Base-by-base conservation (phyloP, 1,140 invertebrate genomes). In the Drosophila santomea region DNA sequence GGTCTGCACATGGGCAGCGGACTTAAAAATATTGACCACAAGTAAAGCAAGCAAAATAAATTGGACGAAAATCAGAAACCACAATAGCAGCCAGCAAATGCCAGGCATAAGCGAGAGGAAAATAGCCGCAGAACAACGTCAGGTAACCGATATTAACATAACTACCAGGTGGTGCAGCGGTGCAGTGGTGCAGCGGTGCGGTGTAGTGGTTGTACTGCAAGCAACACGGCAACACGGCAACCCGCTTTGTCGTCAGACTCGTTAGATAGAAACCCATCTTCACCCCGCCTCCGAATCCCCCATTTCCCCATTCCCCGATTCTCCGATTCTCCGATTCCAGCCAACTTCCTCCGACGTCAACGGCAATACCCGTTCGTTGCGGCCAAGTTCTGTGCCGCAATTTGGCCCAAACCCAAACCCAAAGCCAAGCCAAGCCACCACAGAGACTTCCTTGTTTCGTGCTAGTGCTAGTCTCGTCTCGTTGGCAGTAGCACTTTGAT, bases 361-460 rank as follows among this genome's bases (percentile, higher is more conserved):
- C 55, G 43, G 62, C 55, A 76, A 67, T 76, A 59, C 56, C 61
- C 73, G 73, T 75, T 77, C 74, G 74, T 76, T 76, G 83, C 77
- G 79, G 76, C 83, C 83, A 88, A 86, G 82, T 86, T 86, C 82
- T 88, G 79, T 73, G 63, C 64, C 78, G 69, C 69, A 86, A 88
- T 86, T 78, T 88, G 57, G 75, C 81, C 73, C 72, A 55, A 50
- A 23, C 71, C 71, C 25, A 62, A 50, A 62, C 44, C 74, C 80
- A 78, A 63, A 41, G 56, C 41, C 39, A 41, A 72, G 60, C 41
- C 39, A 41, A 41, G 66, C 25, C 64, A 58, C 71, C 79, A 82
- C 43, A 74, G 80, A 68, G 80, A 82, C 82, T 86, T 86, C 82
- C 82, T 86, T 88, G 82, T 88, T 83, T 86, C 79, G 79, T 88